Evolutionary conservation across 1,140 invertebrate species (phyloP).

Genomic region (Bombus superbus): DNA sequence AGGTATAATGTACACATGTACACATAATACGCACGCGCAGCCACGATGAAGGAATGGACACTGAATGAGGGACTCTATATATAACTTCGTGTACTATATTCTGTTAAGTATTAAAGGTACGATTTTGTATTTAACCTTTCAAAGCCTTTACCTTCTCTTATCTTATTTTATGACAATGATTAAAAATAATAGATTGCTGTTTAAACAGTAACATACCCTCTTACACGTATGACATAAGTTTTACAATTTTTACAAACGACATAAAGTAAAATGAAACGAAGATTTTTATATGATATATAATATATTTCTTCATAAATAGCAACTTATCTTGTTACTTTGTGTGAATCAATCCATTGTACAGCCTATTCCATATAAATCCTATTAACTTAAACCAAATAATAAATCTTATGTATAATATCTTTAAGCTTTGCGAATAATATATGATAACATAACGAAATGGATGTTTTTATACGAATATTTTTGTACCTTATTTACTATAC

Average conservation of each 20-base stretch:
- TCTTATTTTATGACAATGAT: neutral
- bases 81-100: neutral
- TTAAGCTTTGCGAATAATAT: too few relatives aligned
- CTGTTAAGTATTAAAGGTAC: neutral
- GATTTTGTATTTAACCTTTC: neutral
- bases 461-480: too few relatives aligned
- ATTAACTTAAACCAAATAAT: too few relatives aligned
- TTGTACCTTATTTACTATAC: too few relatives aligned
- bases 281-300: neutral
- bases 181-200: neutral
- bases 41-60: neutral
- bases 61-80: slow-evolving; percentile 1
- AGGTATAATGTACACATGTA: too few relatives aligned
- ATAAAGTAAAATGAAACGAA: neutral
- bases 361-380: too few relatives aligned
- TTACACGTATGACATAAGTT: too few relatives aligned
- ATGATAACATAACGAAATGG: too few relatives aligned
- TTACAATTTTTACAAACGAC: neutral
- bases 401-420: too few relatives aligned
- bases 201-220: neutral
- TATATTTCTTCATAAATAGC: too few relatives aligned
- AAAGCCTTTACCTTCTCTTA: neutral
- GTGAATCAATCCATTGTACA: too few relatives aligned
- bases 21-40: neutral
- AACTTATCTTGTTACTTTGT: too few relatives aligned